These are phyloP conservation scores for Podarcis cretensis DNA, from an alignment of 2,113 vertebrate species.

Conservation along the genomic window DNA sequence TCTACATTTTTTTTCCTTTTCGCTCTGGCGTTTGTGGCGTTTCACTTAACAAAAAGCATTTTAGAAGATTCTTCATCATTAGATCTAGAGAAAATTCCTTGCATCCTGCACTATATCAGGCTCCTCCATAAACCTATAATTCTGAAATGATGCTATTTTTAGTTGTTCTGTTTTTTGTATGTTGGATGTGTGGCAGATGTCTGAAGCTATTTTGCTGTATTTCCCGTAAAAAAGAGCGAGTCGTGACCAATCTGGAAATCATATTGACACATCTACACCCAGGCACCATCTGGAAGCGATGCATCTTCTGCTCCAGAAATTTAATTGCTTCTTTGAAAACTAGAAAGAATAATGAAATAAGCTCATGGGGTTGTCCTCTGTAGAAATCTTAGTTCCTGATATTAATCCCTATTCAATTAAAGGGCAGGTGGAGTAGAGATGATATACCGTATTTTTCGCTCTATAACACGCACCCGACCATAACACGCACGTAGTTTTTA, in stretches of 20 bases:
- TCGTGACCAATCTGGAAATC: conserved; percentile 40
- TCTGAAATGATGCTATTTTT: conserved; percentile 26
- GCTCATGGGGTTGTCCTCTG: conserved; percentile 14
- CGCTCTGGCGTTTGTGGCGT: neutral
- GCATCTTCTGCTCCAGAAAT: neutral
- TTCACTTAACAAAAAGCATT: conserved; percentile 4
- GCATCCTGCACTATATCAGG: neutral
- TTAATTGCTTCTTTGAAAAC: conserved; percentile 28
- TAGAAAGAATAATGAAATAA: conserved; percentile 1
- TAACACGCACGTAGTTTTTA: too few relatives aligned
- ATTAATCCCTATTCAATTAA: neutral
- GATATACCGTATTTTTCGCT: too few relatives aligned
- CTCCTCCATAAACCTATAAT: conserved; percentile 38
- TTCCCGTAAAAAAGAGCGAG: conserved; percentile 40
- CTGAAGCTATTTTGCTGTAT: conserved; percentile 48
- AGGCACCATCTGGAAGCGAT: conserved; percentile 50
- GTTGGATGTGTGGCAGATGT: conserved; percentile 50
- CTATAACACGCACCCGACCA: too few relatives aligned
- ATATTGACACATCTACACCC: conserved; percentile 27
- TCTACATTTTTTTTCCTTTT: conserved; percentile 5
- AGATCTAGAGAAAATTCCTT: conserved; percentile 22
- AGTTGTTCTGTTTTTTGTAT: conserved; percentile 40
- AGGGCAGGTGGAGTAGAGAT: neutral
- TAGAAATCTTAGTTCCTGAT: conserved; percentile 14
- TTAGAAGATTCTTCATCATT: conserved; percentile 9